phyloP scores from a whole-genome alignment of 2,113 vertebrate species.

The Calidris pygmaea region DNA sequence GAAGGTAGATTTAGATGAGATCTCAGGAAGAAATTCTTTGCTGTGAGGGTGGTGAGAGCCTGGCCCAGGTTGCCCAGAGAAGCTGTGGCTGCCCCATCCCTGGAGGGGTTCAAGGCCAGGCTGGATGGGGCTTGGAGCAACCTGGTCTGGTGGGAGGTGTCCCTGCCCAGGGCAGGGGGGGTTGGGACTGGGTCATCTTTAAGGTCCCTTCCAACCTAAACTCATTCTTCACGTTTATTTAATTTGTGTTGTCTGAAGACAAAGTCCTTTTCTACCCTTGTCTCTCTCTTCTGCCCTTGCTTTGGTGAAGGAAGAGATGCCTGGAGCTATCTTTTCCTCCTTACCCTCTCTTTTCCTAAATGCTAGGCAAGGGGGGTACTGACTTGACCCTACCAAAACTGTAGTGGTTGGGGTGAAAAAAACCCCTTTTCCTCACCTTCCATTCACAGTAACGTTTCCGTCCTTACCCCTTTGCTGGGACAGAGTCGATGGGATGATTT shows the following conservation, averaged over 20 bases:
- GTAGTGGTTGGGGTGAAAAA: background rate
- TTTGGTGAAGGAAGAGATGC: background rate
- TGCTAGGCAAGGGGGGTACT: background rate
- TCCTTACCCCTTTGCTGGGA: background rate
- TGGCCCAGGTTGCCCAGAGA: background rate
- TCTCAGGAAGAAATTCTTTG: background rate
- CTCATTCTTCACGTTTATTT: background rate
- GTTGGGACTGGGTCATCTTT: background rate
- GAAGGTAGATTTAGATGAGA: background rate
- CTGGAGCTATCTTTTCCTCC: background rate
- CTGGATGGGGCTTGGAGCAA: background rate
- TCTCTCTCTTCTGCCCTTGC: background rate
- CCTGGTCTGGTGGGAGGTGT: no score
- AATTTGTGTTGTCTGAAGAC: background rate
- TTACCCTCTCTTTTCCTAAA: background rate
- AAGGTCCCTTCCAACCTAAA: background rate
- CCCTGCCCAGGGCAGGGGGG: no score
- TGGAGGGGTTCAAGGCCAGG: background rate
- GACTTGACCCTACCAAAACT: background rate
- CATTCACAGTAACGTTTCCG: background rate
- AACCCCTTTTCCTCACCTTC: background rate
- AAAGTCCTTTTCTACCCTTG: background rate
- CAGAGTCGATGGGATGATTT: background rate
- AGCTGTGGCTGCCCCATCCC: background rate
- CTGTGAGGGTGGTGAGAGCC: background rate